These are phyloP conservation scores for Zalophus californianus DNA, from an alignment of 2,797 vertebrate species.

Conservation along the genomic window DNA sequence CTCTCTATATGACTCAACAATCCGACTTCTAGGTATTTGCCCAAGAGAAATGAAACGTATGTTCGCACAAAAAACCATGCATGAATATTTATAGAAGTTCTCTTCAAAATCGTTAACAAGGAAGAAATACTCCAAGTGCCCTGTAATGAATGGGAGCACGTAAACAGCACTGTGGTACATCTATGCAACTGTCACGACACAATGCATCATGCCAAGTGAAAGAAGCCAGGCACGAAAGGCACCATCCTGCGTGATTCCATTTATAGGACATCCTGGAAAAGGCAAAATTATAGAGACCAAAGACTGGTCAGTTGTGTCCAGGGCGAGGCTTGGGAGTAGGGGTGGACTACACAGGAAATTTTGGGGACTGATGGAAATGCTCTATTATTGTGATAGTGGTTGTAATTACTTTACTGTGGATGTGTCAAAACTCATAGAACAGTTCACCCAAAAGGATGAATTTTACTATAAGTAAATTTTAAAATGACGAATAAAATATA, in stretches of 20 bases:
- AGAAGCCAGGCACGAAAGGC: background rate
- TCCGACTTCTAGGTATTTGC: background rate
- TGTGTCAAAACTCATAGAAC: background rate
- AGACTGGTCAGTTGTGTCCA: background rate
- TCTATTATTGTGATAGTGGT: background rate
- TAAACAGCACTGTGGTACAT: background rate
- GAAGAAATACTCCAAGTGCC: background rate
- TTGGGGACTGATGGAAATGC: background rate
- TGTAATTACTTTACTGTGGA: background rate
- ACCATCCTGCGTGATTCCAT: background rate
- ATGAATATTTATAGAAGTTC: background rate
- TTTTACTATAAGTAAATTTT: background rate
- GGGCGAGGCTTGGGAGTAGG: background rate
- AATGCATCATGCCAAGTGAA: background rate
- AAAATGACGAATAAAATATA: background rate
- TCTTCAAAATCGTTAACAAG: background rate
- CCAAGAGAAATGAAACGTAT: background rate
- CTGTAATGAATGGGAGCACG: background rate
- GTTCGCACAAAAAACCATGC: background rate
- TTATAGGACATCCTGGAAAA: background rate
- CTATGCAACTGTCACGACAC: accelerated
- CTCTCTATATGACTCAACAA: background rate
- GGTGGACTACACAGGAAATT: background rate
- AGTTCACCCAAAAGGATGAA: background rate
- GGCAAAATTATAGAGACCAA: background rate